Conservation (phyloP, 2,797 vertebrate species). For the Anguilla pacifica region DNA sequence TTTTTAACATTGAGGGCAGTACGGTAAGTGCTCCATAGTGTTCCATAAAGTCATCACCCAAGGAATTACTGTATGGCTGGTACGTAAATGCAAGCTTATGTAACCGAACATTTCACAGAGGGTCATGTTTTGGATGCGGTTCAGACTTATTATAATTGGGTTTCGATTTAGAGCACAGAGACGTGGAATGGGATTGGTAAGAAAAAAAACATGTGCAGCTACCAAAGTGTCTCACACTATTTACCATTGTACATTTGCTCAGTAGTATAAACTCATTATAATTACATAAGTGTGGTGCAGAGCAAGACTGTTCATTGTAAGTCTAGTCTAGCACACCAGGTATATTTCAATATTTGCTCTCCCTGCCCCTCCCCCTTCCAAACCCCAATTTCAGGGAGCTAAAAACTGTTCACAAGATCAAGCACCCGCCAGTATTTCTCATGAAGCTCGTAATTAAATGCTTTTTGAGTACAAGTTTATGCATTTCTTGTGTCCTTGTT, state of each 20-base stretch:
- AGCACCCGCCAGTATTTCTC: background rate
- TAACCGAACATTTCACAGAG: background rate
- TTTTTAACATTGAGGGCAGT: background rate
- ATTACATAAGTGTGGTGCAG: background rate
- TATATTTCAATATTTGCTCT: background rate
- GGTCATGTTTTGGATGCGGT: background rate
- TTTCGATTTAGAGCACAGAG: background rate
- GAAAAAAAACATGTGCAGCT: background rate
- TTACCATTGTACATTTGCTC: background rate
- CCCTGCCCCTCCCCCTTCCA: background rate
- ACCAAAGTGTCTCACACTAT: background rate
- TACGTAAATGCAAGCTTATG: background rate
- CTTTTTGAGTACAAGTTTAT: background rate
- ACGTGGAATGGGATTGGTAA: background rate
- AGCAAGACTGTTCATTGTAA: background rate
- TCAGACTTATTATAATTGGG: background rate
- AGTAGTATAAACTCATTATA: background rate
- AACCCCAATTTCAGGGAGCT: background rate
- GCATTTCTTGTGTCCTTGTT: conserved; percentile 1
- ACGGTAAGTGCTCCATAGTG: background rate
- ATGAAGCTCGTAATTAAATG: background rate
- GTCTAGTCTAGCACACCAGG: background rate
- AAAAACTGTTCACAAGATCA: background rate
- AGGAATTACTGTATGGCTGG: background rate
- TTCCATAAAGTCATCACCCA: background rate